These are phyloP conservation scores for Hybognathus amarus DNA, from an alignment of 2,797 vertebrate genomes.

Conservation along the genomic window DNA sequence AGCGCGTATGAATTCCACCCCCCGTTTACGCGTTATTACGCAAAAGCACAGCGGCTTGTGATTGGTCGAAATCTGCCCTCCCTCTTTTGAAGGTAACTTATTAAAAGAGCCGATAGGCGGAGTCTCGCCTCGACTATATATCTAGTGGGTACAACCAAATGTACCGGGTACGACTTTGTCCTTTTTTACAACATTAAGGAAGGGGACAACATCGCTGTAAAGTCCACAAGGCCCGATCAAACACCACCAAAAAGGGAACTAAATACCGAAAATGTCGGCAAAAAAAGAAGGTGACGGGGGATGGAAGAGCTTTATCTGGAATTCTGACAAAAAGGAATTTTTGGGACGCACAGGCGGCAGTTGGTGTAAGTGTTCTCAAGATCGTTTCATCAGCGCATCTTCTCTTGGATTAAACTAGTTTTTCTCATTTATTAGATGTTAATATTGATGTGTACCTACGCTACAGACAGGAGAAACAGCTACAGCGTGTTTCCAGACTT, in stretches of 20 bases:
- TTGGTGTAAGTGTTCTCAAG: conserved; percentile 87
- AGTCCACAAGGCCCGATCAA: conserved; percentile 33
- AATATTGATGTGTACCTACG: background rate
- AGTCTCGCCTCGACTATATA: conserved; percentile 71
- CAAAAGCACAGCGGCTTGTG: conserved; percentile 65
- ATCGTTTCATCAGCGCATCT: conserved; percentile 13
- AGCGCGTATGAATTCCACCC: conserved; percentile 3
- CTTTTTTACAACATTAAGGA: conserved; percentile 68
- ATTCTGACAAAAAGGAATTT: conserved; percentile 94
- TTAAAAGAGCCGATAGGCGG: conserved; percentile 73
- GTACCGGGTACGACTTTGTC: conserved; percentile 73
- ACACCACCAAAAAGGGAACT: conserved; percentile 55
- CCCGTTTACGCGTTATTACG: conserved; percentile 65
- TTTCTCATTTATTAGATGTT: background rate
- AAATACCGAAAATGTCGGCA: conserved; percentile 80
- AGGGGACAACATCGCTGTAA: conserved; percentile 63
- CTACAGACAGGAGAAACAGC: background rate
- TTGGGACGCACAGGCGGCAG: conserved; percentile 91
- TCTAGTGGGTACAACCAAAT: conserved; percentile 69
- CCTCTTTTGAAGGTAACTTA: conserved; percentile 73
- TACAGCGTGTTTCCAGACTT: conserved; percentile 53
- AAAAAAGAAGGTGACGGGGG: conserved; percentile 91
- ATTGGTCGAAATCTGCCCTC: conserved; percentile 73
- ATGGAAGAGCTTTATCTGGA: conserved; percentile 95
- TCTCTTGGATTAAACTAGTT: conserved; percentile 21